These are phyloP conservation scores for Phalacrocorax aristotelis DNA, from an alignment of 2,113 vertebrate species.

Conservation along the genomic window DNA sequence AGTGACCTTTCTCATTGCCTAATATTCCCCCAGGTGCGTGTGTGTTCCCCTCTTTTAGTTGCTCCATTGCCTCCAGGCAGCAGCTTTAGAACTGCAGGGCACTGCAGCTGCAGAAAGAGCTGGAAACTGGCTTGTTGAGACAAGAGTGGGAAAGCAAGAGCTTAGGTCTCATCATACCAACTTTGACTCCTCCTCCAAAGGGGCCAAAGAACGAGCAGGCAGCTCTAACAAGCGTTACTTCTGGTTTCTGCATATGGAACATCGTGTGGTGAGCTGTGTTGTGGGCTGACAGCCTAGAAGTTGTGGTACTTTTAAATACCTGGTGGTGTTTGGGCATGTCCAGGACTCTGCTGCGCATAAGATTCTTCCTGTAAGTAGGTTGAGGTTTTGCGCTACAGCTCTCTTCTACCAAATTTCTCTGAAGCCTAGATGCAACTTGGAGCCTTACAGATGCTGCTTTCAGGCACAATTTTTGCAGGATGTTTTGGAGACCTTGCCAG, in stretches of 20 bases:
- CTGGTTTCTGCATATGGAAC: background rate
- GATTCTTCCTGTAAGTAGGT: background rate
- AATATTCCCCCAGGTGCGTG: background rate
- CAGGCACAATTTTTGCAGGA: rapidly evolving
- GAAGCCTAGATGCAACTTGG: background rate
- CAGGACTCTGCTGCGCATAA: background rate
- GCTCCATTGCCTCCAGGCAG: background rate
- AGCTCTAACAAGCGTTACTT: background rate
- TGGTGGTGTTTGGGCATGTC: background rate
- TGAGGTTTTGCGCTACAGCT: background rate
- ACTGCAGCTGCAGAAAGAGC: background rate
- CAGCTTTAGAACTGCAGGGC: background rate
- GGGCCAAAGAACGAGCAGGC: background rate
- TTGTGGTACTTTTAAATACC: background rate
- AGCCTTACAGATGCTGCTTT: background rate
- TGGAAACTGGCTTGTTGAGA: background rate
- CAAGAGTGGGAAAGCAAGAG: background rate
- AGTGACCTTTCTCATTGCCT: background rate
- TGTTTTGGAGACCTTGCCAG: background rate
- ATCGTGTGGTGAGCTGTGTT: background rate
- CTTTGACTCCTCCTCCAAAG: background rate
- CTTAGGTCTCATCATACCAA: background rate
- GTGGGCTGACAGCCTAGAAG: background rate
- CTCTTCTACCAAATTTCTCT: background rate
- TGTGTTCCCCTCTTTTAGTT: background rate